Conservation (phyloP, 1,140 invertebrate genomes). For the Drosophila burlai region DNA sequence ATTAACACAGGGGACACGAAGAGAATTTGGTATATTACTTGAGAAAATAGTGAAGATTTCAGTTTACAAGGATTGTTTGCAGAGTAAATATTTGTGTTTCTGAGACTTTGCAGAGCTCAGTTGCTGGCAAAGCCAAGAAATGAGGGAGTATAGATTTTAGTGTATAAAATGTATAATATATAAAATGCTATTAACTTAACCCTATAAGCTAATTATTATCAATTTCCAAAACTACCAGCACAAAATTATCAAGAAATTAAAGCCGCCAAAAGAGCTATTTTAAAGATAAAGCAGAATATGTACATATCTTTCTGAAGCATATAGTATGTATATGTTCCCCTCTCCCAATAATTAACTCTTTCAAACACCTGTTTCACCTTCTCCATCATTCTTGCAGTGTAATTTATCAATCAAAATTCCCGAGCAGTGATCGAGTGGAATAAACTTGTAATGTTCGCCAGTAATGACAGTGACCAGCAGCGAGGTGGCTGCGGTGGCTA, state of each 20-base stretch:
- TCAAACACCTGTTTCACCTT: not conserved
- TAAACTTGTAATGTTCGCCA: slow-evolving; percentile 61
- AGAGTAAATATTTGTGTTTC: not conserved
- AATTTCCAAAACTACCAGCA: not conserved
- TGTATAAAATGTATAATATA: no score
- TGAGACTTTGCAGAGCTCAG: not conserved
- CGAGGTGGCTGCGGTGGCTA: slow-evolving; percentile 13
- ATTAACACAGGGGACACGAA: slow-evolving; percentile 14
- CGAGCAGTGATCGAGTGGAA: slow-evolving; percentile 59
- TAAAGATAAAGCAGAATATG: not conserved
- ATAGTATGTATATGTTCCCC: no score
- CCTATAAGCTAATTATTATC: no score
- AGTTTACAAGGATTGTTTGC: not conserved
- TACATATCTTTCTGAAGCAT: not conserved
- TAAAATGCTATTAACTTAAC: not conserved
- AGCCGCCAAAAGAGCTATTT: not conserved
- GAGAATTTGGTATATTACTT: not conserved
- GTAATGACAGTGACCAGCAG: slow-evolving; percentile 4
- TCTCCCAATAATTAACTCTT: not conserved
- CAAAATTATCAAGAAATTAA: not conserved
- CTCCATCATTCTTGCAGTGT: slow-evolving; percentile 33
- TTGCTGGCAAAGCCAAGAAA: not conserved
- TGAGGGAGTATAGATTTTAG: not conserved
- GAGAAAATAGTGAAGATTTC: not conserved
- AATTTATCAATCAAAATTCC: slow-evolving; percentile 72